Percentiles rank a stretch among this genome's conserved stretches.
phyloP scores from a whole-genome alignment of 2,113 vertebrate species.

The Sula dactylatra region DNA sequence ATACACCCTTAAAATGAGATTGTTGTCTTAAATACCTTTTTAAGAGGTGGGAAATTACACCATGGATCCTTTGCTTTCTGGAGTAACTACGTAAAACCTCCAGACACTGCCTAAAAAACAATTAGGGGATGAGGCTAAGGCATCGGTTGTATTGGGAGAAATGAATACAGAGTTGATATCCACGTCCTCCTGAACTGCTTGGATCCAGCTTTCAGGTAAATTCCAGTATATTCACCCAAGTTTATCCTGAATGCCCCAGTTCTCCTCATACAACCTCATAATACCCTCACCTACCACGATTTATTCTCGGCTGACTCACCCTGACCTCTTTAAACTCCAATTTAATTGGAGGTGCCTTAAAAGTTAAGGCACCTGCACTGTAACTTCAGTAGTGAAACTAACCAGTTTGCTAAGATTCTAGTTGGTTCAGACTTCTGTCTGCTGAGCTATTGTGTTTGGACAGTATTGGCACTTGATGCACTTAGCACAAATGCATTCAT shows the following conservation, averaged over 20 bases:
- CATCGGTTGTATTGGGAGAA: background rate
- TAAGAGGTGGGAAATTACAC: background rate
- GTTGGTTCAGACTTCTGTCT: background rate
- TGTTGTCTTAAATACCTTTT: background rate
- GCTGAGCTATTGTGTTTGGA: background rate
- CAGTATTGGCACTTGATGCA: background rate
- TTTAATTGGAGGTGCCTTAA: background rate
- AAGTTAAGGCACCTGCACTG: background rate
- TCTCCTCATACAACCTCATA: background rate
- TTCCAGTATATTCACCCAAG: background rate
- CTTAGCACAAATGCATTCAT: background rate
- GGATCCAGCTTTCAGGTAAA: background rate
- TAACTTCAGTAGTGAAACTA: background rate
- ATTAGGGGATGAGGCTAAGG: background rate
- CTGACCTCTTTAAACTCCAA: background rate
- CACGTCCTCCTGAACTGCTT: background rate
- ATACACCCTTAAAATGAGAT: background rate
- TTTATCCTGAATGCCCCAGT: background rate
- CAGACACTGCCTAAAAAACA: background rate
- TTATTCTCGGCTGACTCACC: background rate
- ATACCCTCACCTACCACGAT: background rate
- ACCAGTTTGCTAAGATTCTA: background rate
- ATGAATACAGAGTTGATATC: fast-evolving
- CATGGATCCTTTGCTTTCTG: background rate
- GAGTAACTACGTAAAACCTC: background rate